Conservation (phyloP, 2,797 vertebrate genomes). For the Coregonus ussuriensis region DNA sequence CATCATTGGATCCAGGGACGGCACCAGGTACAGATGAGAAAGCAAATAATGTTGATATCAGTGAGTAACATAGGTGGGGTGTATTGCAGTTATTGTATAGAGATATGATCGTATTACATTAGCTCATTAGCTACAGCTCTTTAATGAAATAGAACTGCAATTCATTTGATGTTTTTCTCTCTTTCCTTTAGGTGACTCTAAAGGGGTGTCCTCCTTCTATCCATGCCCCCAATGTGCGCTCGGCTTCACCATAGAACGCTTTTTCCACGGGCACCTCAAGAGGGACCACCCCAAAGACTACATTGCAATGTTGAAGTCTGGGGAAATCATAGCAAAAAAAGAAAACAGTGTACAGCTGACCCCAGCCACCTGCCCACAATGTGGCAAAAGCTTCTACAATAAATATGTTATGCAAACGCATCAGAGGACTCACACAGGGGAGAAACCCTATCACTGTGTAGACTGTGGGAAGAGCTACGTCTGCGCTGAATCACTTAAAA, state of each 20-base stretch:
- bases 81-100: not conserved
- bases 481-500: constrained; percentile 7
- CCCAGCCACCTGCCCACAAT: constrained; percentile 1
- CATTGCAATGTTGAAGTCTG: not conserved
- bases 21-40: not conserved
- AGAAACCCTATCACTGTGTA: not conserved
- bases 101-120: not conserved
- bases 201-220: not conserved
- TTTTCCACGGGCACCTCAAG: not conserved
- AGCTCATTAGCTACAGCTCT: not conserved
- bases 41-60: not conserved
- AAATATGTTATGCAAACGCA: not conserved
- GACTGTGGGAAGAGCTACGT: constrained; percentile 6
- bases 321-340: not conserved
- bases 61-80: not conserved
- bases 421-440: constrained; percentile 3
- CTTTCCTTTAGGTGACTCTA: not conserved
- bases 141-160: not conserved
- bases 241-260: not conserved
- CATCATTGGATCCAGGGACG: not conserved
- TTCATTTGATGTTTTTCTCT: not conserved
- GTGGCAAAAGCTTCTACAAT: constrained; percentile 1
- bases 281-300: not conserved
- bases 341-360: not conserved
- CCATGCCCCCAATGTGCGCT: not conserved